phyloP scores from a whole-genome alignment of 2,888 invertebrate genomes.

The Lepidochrysops patricia region DNA sequence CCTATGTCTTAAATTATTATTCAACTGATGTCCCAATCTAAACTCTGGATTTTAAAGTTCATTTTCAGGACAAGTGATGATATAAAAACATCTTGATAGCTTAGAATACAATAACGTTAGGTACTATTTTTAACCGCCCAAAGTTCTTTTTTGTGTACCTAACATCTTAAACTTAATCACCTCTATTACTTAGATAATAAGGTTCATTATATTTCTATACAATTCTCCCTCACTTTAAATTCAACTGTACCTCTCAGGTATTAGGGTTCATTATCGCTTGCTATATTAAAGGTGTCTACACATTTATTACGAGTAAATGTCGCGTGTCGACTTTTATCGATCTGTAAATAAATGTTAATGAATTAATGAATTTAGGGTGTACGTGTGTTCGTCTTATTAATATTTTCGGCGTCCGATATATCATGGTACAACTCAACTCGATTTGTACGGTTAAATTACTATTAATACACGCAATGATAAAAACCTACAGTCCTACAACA shows the following conservation, averaged over 20 bases:
- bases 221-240: neutral
- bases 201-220: neutral
- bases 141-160: neutral
- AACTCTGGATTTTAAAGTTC: too few species aligned
- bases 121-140: too few species aligned
- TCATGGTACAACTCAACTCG: neutral
- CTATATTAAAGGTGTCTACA: neutral
- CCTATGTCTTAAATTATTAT: too few species aligned
- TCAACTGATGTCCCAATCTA: too few species aligned
- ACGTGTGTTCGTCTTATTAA: neutral
- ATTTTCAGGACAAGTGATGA: too few species aligned
- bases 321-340: slow-evolving; percentile 1
- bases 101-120: too few species aligned
- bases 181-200: neutral
- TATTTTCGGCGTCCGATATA: neutral
- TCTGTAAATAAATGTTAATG: slow-evolving; percentile 8
- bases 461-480: too few species aligned
- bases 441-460: too few species aligned
- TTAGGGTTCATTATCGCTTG: neutral
- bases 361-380: neutral
- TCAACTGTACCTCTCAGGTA: neutral
- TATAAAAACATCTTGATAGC: too few species aligned
- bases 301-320: neutral
- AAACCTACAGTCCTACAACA: too few species aligned
- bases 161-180: neutral